Percentiles rank a stretch among this genome's conserved stretches.
Conservation (phyloP, 2,797 vertebrate genomes). For the Petrocephalus schoutedeni region DNA sequence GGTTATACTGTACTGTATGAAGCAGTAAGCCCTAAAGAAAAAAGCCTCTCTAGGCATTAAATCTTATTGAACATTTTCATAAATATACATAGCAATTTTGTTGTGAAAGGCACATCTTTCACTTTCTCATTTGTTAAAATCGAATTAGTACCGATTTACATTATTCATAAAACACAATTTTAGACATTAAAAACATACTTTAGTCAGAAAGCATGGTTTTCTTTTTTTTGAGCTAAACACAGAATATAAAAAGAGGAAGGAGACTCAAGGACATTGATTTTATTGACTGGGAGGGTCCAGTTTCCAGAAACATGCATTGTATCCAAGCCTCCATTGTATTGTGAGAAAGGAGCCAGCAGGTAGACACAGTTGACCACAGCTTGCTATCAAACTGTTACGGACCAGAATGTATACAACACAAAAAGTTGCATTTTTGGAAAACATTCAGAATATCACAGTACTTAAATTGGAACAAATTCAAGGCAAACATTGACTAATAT, state of each 20-base stretch:
- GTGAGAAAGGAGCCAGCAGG: background rate
- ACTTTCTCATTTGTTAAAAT: too few species aligned
- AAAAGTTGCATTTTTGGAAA: background rate
- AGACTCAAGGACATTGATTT: background rate
- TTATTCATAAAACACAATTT: background rate
- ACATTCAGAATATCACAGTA: background rate
- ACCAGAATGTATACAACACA: background rate
- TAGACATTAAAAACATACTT: background rate
- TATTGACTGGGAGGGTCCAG: background rate
- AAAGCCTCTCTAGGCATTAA: background rate
- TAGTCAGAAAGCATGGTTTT: background rate
- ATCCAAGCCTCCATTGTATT: slow-evolving; percentile 6
- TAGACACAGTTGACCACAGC: background rate
- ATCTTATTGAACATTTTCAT: background rate
- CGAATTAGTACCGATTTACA: background rate
- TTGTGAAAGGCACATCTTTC: too few species aligned
- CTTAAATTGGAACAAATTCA: background rate
- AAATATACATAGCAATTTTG: too few species aligned
- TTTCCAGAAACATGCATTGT: background rate
- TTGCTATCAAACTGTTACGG: slow-evolving; percentile 15
- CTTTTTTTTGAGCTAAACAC: background rate
- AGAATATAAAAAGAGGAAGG: background rate
- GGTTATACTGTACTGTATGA: background rate
- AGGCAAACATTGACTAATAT: background rate
- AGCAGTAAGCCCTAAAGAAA: background rate